Evolutionary conservation across 2,113 vertebrate species (phyloP).

Genomic region (Okapia johnstoni): DNA sequence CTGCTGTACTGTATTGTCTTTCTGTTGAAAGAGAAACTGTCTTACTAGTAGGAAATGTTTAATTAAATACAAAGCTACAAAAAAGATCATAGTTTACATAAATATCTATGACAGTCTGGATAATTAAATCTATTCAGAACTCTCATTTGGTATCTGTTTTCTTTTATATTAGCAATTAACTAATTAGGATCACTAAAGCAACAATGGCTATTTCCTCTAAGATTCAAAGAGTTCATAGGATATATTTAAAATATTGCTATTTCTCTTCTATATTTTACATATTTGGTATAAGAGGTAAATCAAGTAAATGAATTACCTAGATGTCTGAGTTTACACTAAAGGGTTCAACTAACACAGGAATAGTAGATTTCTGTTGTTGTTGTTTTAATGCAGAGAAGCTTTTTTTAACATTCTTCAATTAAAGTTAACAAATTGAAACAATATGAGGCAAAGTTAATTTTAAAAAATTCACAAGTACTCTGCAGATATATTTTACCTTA

Average conservation of each 20-base stretch:
- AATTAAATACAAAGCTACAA: slow-evolving; percentile 43
- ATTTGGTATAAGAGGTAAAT: slow-evolving; percentile 55
- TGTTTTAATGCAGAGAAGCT: slow-evolving; percentile 19
- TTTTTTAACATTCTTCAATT: slow-evolving; percentile 54
- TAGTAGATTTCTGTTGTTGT: not conserved
- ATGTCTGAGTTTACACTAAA: slow-evolving; percentile 62
- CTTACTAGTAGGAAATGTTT: not conserved
- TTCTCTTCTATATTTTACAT: slow-evolving; percentile 52
- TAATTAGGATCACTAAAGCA: slow-evolving; percentile 25
- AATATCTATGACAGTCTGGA: slow-evolving; percentile 30
- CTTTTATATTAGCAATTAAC: slow-evolving; percentile 25
- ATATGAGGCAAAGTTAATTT: not conserved
- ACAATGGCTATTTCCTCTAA: slow-evolving; percentile 52
- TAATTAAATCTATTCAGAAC: slow-evolving; percentile 31
- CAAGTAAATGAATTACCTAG: slow-evolving; percentile 45
- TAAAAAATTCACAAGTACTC: slow-evolving; percentile 25
- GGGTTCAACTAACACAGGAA: slow-evolving; percentile 49
- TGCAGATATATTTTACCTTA: not conserved
- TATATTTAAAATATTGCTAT: slow-evolving; percentile 61
- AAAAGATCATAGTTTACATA: not conserved
- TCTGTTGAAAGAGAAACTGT: slow-evolving; percentile 21
- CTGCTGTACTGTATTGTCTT: not conserved
- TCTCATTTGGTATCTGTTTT: slow-evolving; percentile 19
- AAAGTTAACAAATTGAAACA: slow-evolving; percentile 11
- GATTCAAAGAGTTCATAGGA: not conserved